phyloP scores from a whole-genome alignment of 2,797 vertebrate species.

The Poeciliopsis turneri region DNA sequence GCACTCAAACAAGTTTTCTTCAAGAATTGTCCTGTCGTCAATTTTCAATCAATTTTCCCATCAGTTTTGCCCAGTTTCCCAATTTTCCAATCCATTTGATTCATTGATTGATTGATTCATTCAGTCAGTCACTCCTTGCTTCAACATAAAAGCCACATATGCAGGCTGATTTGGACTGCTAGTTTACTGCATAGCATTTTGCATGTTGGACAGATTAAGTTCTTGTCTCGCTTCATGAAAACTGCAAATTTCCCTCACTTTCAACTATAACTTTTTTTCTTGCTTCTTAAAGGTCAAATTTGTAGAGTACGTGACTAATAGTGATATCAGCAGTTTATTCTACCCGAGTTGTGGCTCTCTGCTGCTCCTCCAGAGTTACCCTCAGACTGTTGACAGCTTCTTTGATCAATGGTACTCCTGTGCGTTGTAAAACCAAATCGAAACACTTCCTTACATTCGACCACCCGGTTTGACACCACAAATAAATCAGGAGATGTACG shows the following conservation, averaged over 20 bases:
- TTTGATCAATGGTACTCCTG: neutral
- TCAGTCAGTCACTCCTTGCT: neutral
- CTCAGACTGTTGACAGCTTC: neutral
- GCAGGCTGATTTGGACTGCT: neutral
- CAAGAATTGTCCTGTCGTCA: neutral
- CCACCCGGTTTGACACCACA: neutral
- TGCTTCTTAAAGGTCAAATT: neutral
- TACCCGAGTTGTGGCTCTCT: neutral
- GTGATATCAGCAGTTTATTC: neutral
- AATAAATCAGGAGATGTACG: constrained; percentile 8
- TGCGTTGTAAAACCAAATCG: neutral
- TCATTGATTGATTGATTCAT: too few relatives aligned
- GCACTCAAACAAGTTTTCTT: neutral
- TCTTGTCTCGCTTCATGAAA: neutral
- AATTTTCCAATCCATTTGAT: neutral
- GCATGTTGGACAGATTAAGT: neutral
- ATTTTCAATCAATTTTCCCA: neutral
- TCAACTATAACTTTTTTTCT: neutral
- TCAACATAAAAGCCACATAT: neutral
- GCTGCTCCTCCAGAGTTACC: neutral
- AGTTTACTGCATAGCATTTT: neutral
- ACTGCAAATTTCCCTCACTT: neutral
- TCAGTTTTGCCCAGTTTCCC: neutral
- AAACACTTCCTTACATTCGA: neutral
- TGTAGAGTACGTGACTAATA: neutral